A percentile compares a stretch with the other conserved stretches of the same genome.
Conservation (phyloP, 2,797 vertebrate species). For the Chloroceryle amazona region DNA sequence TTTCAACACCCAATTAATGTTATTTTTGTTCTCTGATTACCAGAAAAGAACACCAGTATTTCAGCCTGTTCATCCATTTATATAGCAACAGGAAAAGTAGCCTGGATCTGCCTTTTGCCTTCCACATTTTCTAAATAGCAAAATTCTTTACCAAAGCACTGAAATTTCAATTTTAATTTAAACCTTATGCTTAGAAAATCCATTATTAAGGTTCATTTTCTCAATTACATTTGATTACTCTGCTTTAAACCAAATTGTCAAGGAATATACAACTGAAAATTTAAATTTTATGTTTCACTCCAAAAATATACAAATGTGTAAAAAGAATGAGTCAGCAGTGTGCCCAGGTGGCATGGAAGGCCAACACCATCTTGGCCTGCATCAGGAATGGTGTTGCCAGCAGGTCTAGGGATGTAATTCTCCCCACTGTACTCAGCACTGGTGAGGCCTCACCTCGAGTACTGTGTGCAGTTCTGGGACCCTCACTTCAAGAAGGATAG, state of each 20-base stretch:
- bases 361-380: too few relatives aligned
- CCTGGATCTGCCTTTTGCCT: neutral
- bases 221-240: neutral
- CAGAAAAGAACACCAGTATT: neutral
- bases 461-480: too few relatives aligned
- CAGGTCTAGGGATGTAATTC: too few relatives aligned
- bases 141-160: neutral
- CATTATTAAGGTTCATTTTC: neutral
- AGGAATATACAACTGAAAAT: neutral
- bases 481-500: too few relatives aligned
- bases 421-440: too few relatives aligned
- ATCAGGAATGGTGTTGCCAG: too few relatives aligned
- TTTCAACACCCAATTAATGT: neutral
- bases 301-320: neutral
- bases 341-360: too few relatives aligned
- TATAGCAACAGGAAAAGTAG: neutral
- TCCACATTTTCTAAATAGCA: neutral
- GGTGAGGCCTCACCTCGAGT: too few relatives aligned
- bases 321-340: too few relatives aligned
- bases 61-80: neutral
- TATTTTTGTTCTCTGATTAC: neutral
- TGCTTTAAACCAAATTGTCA: neutral
- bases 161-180: neutral
- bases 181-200: neutral
- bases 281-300: neutral